Evolutionary conservation across 1,140 invertebrate genomes (phyloP).

Genomic region (Listronotus bonariensis): DNA sequence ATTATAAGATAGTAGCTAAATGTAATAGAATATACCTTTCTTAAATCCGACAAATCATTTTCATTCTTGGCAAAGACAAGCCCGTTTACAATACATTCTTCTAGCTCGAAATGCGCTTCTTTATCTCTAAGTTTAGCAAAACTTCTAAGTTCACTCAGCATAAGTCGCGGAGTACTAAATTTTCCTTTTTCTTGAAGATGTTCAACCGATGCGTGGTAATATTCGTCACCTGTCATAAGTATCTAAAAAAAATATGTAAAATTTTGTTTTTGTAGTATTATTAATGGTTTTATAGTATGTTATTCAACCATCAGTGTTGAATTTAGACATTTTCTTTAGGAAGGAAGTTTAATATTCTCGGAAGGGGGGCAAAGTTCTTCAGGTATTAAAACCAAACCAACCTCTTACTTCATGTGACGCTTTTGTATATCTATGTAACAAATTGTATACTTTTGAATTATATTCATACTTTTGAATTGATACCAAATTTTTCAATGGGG

Average conservation of each 20-base stretch:
- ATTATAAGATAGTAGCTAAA: neutral
- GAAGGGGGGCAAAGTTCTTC: too few species aligned
- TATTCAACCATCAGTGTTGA: too few species aligned
- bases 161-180: slow-evolving; percentile 43
- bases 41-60: slow-evolving; percentile 54
- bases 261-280: too few species aligned
- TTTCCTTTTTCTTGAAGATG: slow-evolving; percentile 55
- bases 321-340: too few species aligned
- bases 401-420: too few species aligned
- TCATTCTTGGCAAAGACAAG: slow-evolving; percentile 52
- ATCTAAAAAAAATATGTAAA: slow-evolving; percentile 49
- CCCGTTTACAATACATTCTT: slow-evolving; percentile 52
- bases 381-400: too few species aligned
- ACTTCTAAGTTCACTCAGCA: slow-evolving; percentile 52
- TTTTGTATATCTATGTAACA: too few species aligned
- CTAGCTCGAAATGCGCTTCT: slow-evolving; percentile 48
- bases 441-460: too few species aligned
- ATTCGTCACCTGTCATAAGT: slow-evolving; percentile 56
- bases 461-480: too few species aligned
- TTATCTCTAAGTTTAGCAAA: slow-evolving; percentile 48
- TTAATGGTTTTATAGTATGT: too few species aligned
- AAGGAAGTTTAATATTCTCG: too few species aligned
- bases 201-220: slow-evolving; percentile 58
- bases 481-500: too few species aligned
- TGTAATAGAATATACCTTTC: slow-evolving; percentile 44